Evolutionary conservation across 2,113 vertebrate genomes (phyloP).

Genomic region (Collichthys lucidus): DNA sequence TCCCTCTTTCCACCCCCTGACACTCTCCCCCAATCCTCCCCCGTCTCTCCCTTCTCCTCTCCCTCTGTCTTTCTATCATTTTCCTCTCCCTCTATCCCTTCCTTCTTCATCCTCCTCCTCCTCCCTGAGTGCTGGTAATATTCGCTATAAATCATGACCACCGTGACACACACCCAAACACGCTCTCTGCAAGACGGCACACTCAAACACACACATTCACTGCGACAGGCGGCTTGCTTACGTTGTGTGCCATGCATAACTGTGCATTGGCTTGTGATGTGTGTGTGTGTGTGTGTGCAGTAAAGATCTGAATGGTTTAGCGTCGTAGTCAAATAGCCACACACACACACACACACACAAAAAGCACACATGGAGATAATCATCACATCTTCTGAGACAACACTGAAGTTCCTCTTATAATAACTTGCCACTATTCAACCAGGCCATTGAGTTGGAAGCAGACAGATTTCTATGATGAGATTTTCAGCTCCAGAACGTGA

Average conservation of each 20-base stretch:
- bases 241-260: slow-evolving; percentile 29
- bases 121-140: slow-evolving; percentile 63
- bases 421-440: slow-evolving; percentile 62
- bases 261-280: slow-evolving; percentile 23
- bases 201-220: neutral
- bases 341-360: slow-evolving; percentile 16
- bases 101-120: slow-evolving; percentile 26
- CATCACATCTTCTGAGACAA: slow-evolving; percentile 54
- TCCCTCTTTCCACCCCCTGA: neutral
- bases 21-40: neutral
- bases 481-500: slow-evolving; percentile 53
- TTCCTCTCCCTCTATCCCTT: slow-evolving; percentile 20
- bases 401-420: slow-evolving; percentile 61
- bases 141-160: slow-evolving; percentile 70
- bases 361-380: slow-evolving; percentile 50
- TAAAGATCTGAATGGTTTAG: slow-evolving; percentile 36
- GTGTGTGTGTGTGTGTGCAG: neutral
- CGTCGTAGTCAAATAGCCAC: slow-evolving; percentile 20
- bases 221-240: neutral
- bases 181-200: neutral
- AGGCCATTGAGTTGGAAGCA: slow-evolving; percentile 50
- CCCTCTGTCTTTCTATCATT: slow-evolving; percentile 20
- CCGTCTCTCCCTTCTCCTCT: slow-evolving; percentile 1
- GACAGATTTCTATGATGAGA: slow-evolving; percentile 61
- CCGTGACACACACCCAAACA: slow-evolving; percentile 15